Evolutionary conservation across 2,113 vertebrate genomes (phyloP).

Genomic region (Eurypyga helias): DNA sequence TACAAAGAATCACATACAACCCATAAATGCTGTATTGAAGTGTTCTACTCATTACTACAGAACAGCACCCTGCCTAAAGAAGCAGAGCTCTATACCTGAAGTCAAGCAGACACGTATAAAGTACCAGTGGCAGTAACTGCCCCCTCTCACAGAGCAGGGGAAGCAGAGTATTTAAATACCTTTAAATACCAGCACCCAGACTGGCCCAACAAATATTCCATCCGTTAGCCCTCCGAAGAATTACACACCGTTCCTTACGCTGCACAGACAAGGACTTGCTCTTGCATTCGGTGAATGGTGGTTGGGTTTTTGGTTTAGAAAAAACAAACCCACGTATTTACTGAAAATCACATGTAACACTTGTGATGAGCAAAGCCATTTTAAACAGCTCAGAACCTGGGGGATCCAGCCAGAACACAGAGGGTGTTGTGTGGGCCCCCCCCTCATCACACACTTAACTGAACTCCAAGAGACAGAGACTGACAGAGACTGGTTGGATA

Average conservation of each 20-base stretch:
- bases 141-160: fast-evolving
- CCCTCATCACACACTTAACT: not conserved
- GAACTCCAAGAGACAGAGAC: not conserved
- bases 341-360: not conserved
- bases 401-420: not conserved
- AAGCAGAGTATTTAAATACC: not conserved
- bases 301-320: not conserved
- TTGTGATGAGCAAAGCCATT: not conserved
- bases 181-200: not conserved
- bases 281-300: not conserved
- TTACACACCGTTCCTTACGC: not conserved
- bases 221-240: not conserved
- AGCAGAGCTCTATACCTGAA: not conserved
- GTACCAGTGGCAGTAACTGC: not conserved
- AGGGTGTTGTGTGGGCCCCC: not conserved
- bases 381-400: not conserved
- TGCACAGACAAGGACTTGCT: not conserved
- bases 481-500: not conserved
- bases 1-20: not conserved
- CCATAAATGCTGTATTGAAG: not conserved
- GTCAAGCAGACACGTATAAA: not conserved
- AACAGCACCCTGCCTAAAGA: not conserved
- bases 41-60: not conserved
- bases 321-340: not conserved
- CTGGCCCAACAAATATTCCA: not conserved